A percentile compares a stretch with the other conserved stretches of the same genome.
phyloP scores from a whole-genome alignment of 2,797 vertebrate species.

The Urosaurus nigricauda region DNA sequence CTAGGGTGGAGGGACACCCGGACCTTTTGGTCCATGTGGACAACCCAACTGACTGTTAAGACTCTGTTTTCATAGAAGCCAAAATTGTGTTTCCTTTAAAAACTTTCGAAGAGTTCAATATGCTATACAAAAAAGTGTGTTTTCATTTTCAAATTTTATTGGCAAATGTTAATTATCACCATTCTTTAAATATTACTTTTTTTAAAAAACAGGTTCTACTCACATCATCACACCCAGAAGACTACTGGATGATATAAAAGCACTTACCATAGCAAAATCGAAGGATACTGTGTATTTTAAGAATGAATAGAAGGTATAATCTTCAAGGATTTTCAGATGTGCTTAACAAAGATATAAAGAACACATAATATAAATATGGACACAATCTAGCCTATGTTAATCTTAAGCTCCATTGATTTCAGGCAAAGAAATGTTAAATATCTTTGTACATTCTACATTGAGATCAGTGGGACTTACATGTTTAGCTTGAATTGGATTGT shows the following conservation, averaged over 20 bases:
- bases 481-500: conserved; percentile 11
- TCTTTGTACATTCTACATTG: background rate
- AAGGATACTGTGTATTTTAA: conserved; percentile 85
- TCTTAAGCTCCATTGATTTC: conserved; percentile 7
- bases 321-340: conserved; percentile 46
- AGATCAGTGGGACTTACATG: background rate
- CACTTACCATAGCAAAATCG: conserved; percentile 83
- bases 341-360: conserved; percentile 46
- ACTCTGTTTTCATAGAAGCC: background rate
- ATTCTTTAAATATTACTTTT: background rate
- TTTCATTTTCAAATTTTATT: background rate
- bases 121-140: background rate
- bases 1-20: too few relatives aligned
- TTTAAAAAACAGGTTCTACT: conserved; percentile 87
- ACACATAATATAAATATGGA: conserved; percentile 56
- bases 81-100: background rate
- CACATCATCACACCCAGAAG: conserved; percentile 91
- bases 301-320: conserved; percentile 78
- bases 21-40: too few relatives aligned
- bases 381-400: conserved; percentile 9
- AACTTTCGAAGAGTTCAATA: background rate
- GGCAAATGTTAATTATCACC: background rate
- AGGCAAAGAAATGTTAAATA: background rate
- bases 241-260: conserved; percentile 93
- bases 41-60: background rate